A percentile compares a stretch with the other conserved stretches of the same genome.
Conservation (phyloP, 2,888 invertebrate species). For the Diarsia rubi region DNA sequence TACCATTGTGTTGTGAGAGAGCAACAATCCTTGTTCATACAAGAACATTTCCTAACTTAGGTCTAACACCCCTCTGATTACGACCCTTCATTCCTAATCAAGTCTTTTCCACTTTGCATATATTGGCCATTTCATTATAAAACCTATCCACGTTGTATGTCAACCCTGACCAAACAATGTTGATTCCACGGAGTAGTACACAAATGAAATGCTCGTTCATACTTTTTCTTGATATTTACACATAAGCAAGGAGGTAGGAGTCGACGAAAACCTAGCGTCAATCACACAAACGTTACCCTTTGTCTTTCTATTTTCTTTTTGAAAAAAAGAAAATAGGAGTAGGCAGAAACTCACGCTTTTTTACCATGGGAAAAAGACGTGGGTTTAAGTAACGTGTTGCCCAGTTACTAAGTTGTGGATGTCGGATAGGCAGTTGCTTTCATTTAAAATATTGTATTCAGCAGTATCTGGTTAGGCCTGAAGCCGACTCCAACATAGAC, state of each 20-base stretch:
- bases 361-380: background rate
- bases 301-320: background rate
- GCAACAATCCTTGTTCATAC: conserved; percentile 14
- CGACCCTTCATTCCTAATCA: conserved; percentile 50
- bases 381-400: background rate
- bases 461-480: background rate
- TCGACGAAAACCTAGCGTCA: background rate
- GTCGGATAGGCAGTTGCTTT: background rate
- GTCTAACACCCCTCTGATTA: conserved; percentile 25
- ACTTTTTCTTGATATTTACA: background rate
- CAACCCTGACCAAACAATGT: conserved; percentile 24
- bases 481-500: background rate
- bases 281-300: background rate
- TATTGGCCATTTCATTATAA: conserved; percentile 49
- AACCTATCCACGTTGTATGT: conserved; percentile 43
- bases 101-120: conserved; percentile 57
- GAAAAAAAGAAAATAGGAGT: background rate
- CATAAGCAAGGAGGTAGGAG: background rate
- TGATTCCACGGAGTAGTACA: conserved; percentile 35
- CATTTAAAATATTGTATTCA: background rate
- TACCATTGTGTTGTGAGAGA: conserved; percentile 57
- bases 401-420: background rate
- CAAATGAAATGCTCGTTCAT: conserved; percentile 32
- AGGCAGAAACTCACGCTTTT: background rate
- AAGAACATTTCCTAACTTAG: conserved; percentile 41